phyloP scores from a whole-genome alignment of 2,113 vertebrate species.

The Petaurus breviceps region DNA sequence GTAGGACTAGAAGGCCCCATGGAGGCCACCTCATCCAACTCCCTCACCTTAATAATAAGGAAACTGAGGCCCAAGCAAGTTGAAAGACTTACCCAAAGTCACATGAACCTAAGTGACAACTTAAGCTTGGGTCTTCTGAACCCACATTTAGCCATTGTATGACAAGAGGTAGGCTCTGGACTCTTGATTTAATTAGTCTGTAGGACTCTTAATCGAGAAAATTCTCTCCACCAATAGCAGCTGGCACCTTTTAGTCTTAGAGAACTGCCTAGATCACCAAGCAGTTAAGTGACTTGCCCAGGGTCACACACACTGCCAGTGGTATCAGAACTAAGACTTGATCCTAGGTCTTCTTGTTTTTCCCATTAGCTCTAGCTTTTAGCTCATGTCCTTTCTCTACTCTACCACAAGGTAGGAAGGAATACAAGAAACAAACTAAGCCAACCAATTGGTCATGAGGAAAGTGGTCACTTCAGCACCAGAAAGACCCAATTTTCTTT shows the following conservation, averaged over 20 bases:
- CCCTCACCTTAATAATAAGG: not conserved
- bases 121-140: not conserved
- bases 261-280: not conserved
- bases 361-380: not conserved
- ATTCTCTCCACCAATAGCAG: not conserved
- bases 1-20: too few species aligned
- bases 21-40: not conserved
- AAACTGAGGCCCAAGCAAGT: too few species aligned
- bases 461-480: not conserved
- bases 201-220: not conserved
- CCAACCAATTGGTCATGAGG: constrained; percentile 18
- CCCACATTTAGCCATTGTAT: not conserved
- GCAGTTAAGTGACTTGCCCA: not conserved
- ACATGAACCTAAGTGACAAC: not conserved
- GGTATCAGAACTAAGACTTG: not conserved
- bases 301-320: not conserved
- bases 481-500: constrained; percentile 1
- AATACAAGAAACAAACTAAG: constrained; percentile 15
- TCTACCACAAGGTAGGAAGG: not conserved
- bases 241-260: not conserved
- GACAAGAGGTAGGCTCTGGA: not conserved
- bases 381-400: not conserved
- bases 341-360: not conserved
- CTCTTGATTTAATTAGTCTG: not conserved
- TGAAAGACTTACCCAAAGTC: not conserved